Evolutionary conservation across 1,140 invertebrate species (phyloP).

Genomic region (Proales similis): DNA sequence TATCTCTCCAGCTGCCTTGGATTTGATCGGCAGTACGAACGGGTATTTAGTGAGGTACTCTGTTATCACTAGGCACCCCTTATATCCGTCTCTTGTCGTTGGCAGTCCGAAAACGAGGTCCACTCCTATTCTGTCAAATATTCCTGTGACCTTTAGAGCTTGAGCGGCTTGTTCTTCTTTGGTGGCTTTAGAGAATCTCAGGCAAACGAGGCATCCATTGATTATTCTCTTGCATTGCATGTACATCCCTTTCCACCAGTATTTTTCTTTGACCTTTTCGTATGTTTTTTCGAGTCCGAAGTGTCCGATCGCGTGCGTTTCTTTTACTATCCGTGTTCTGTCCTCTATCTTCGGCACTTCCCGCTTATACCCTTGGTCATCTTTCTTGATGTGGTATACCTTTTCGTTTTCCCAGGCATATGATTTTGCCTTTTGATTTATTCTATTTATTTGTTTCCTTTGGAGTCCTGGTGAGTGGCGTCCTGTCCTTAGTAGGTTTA

Average conservation of each 20-base stretch:
- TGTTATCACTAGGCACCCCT: slow-evolving; percentile 4
- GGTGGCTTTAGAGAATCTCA: background rate
- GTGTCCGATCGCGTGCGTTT: slow-evolving; percentile 7
- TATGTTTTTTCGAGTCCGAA: slow-evolving; percentile 19
- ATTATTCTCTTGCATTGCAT: slow-evolving; percentile 7
- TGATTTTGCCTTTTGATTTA: background rate
- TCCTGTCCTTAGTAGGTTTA: slow-evolving; percentile 2
- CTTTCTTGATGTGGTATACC: slow-evolving; percentile 4
- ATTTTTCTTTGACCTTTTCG: background rate
- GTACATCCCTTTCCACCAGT: slow-evolving; percentile 16
- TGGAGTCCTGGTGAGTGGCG: slow-evolving; percentile 3
- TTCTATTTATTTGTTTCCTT: slow-evolving; percentile 9
- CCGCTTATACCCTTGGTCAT: background rate
- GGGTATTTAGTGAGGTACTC: slow-evolving; percentile 5
- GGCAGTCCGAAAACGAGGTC: slow-evolving; percentile 18
- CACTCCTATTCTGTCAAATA: slow-evolving; percentile 9
- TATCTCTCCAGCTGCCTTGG: slow-evolving; percentile 9
- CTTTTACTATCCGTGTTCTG: slow-evolving; percentile 7
- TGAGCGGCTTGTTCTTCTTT: slow-evolving; percentile 4
- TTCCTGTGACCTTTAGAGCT: slow-evolving; percentile 3
- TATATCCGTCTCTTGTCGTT: slow-evolving; percentile 9
- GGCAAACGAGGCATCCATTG: slow-evolving; percentile 9
- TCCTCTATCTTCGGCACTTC: slow-evolving; percentile 10
- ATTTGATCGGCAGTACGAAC: slow-evolving; percentile 11
- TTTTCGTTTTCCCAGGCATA: background rate